Conservation (phyloP, 1,140 invertebrate species). For the Tetramorium simillimum region DNA sequence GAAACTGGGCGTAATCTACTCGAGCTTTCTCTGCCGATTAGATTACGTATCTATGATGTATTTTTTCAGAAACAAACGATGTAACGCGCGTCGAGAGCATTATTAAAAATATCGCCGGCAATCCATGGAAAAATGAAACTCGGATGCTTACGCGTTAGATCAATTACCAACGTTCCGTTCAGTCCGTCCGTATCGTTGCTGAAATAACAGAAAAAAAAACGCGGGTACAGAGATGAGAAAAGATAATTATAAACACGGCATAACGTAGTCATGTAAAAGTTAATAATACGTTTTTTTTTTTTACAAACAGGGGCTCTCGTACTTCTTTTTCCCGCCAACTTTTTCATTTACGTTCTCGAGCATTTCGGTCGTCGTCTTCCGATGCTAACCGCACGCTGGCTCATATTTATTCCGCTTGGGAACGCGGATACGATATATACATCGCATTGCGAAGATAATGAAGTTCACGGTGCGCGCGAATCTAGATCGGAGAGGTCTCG, state of each 20-base stretch:
- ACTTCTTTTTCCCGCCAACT: not conserved
- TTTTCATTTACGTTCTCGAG: not conserved
- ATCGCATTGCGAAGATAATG: slow-evolving; percentile 13
- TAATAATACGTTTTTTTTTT: not conserved
- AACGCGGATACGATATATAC: not conserved
- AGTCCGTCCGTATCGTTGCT: not conserved
- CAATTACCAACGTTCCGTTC: not conserved
- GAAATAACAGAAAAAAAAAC: not conserved
- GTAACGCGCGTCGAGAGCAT: not conserved
- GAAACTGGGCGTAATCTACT: slow-evolving; percentile 18
- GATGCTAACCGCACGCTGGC: not conserved
- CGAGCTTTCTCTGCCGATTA: not conserved
- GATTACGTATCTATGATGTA: not conserved
- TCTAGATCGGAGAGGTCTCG: not conserved
- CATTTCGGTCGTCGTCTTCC: not conserved
- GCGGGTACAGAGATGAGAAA: not conserved
- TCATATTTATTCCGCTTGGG: slow-evolving; percentile 7
- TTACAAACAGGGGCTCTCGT: not conserved
- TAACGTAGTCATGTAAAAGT: not conserved
- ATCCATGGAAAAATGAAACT: not conserved
- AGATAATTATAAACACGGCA: not conserved
- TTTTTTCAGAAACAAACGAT: slow-evolving; percentile 13
- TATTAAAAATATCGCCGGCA: not conserved
- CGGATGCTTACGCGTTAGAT: not conserved
- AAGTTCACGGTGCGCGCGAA: slow-evolving; percentile 12